These are phyloP conservation scores for Tryphoninae sp. DNA, from an alignment of 2,888 invertebrate genomes.

Conservation along the genomic window DNA sequence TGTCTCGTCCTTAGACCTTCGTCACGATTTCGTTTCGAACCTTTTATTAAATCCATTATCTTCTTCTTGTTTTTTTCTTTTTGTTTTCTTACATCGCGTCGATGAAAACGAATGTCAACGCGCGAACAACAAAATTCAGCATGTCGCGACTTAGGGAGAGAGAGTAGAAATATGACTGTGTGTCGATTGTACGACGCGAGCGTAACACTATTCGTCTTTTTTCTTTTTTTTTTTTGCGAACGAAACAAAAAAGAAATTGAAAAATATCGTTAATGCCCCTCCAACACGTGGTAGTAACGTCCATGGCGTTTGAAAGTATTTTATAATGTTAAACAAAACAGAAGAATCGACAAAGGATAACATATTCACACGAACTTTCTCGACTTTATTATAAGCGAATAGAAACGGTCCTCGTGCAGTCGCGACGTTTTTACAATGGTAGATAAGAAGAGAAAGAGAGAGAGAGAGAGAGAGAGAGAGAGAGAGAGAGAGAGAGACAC, in stretches of 20 bases:
- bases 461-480: neutral
- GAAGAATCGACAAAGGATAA: neutral
- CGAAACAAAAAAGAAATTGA: conserved; percentile 16
- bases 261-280: conserved; percentile 32
- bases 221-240: neutral
- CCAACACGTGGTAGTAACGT: conserved; percentile 44
- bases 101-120: conserved; percentile 13
- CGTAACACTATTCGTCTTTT: conserved; percentile 5
- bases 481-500: neutral
- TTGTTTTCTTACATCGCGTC: conserved; percentile 35
- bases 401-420: conserved; percentile 36
- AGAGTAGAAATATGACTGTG: conserved; percentile 64
- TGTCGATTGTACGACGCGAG: conserved; percentile 47
- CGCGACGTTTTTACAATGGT: conserved; percentile 7
- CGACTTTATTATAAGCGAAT: conserved; percentile 30
- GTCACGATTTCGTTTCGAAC: conserved; percentile 1
- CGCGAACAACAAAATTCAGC: conserved; percentile 49
- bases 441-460: conserved; percentile 3
- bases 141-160: conserved; percentile 64
- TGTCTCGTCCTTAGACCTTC: conserved; percentile 42
- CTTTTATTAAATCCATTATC: neutral
- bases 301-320: conserved; percentile 66
- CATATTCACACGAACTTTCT: neutral
- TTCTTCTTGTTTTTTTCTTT: conserved; percentile 14
- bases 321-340: conserved; percentile 50